Base-by-base conservation (phyloP, 2,113 vertebrate genomes). In the Ifrita kowaldi region DNA sequence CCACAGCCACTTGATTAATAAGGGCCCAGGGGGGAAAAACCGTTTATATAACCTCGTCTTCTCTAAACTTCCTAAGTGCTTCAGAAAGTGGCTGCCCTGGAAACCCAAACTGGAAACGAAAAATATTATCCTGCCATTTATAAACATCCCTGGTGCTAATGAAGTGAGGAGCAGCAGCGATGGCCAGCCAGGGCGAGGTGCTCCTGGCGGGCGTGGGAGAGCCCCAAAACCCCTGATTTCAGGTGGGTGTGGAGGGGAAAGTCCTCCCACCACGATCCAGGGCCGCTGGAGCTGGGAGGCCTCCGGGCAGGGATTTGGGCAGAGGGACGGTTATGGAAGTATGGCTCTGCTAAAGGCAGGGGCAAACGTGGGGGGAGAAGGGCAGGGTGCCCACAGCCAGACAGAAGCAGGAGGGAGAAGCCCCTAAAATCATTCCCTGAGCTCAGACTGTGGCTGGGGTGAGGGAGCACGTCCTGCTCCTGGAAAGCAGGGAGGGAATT, bases 51-150 rank as follows among this genome's bases (percentile, higher is more conserved):
- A 98, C 97, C 97, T 96, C 44, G 37, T 97, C 97, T 97, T 98
- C 96, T 98, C 98, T 97, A 98, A 98, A 98, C 98, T 98, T 98
- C 95, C 95, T 98, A 98, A 98, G 98, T 98, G 97, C 97, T 95
- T 97, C 86, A 95, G 96, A 98, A 97, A 98, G 98, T 97, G 96
- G 91, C 97, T 98, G 97, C 97, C 97, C 94, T 81, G 97, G 98
- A 97, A 98, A 98, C 97, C 96, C 97, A 95, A 98, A 98, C 97
- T 97, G 97, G 97, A 98, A 98, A 97, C 59, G 95, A 97, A 98
- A 98, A 98, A 98, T 98, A 98, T 98, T 98, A 98, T 98, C 98
- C 96, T 97, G 94, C 94, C 95, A 97, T 98, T 97, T 98, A 96
- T 98, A 98, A 98, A 98, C 98, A 98, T 76, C 87, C 88, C 94